Conservation (phyloP, 2,888 invertebrate genomes). For the Polyploca ridens region DNA sequence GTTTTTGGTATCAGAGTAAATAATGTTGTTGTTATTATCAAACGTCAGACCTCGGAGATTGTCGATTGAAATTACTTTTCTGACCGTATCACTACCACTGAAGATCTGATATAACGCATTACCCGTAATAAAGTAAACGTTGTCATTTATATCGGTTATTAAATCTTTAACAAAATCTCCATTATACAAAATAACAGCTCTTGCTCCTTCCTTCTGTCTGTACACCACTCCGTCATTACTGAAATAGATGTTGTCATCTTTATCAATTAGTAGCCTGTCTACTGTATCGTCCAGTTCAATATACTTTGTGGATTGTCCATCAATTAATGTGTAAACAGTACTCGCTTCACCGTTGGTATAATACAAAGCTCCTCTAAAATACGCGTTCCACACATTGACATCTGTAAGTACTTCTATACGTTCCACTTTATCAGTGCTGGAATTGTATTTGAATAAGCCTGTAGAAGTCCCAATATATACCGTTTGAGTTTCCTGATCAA, state of each 20-base stretch:
- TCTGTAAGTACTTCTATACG: neutral
- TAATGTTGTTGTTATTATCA: neutral
- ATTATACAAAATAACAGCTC: neutral
- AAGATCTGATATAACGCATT: neutral
- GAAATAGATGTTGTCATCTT: neutral
- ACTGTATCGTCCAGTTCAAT: neutral
- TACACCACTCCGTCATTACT: neutral
- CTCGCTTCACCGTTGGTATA: neutral
- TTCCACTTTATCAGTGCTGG: neutral
- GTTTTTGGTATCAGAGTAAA: neutral
- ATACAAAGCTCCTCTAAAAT: neutral
- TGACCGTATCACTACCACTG: neutral
- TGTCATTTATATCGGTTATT: neutral
- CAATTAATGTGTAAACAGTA: neutral
- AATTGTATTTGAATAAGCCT: neutral
- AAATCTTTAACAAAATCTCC: neutral
- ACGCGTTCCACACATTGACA: neutral
- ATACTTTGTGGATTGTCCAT: neutral
- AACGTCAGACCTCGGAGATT: neutral
- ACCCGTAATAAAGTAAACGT: neutral
- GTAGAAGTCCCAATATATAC: neutral
- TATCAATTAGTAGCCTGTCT: neutral
- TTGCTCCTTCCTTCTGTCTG: neutral
- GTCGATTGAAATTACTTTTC: neutral
- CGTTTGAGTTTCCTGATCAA: neutral